Base-by-base conservation (phyloP, 2,888 invertebrate species). In the Eristalis pertinax region DNA sequence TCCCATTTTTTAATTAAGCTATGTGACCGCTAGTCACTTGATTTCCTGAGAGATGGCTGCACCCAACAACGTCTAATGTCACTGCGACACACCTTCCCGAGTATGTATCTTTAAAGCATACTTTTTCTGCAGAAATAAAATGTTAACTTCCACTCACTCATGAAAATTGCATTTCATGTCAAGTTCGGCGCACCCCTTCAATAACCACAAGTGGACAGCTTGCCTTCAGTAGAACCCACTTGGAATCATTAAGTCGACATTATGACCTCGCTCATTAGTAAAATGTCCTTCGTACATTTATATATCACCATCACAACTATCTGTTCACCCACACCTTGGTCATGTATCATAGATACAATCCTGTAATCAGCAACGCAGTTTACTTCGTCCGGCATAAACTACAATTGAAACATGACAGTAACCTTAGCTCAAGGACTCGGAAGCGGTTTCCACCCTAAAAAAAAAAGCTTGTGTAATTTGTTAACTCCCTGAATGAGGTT, bases 401-500 rank as follows among this genome's bases (percentile, higher is more conserved):
- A 38, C 35, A 70, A 10, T 62, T 22, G 26, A 43, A 50, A 8
- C 35, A 19, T 69, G 50, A 8, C 50, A 13, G 41, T 50, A 50
- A 68, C 15, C 50, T 22, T 11, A 7, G 26, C 15, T 77, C 62
- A 73, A 63, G 83, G 60, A 64, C 65, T 50, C 73, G 35, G 26
- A 26, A 50, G 1, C 7, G 50, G 19, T 75, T 80, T 62, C 60
- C 70, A 29, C 62, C 50, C 4, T 19, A 8, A 32, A n/a, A 50
- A 32, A 56, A 56, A 65, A 80, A 76, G 63, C 68, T 72, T 65
- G 3, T 73, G 84, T 68, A 84, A 84, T 84, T 84, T 80, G 84
- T 84, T 81, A 84, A 80, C 72, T 80, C 67, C 58, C 63, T 43
- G 68, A 67, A 13, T 56, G 67, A 63, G 62, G 24, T 41, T 68